Evolutionary conservation across 2,113 vertebrate genomes (phyloP), one percentile per base, ranked within the genome.

Genomic region (Serinus canaria): DNA sequence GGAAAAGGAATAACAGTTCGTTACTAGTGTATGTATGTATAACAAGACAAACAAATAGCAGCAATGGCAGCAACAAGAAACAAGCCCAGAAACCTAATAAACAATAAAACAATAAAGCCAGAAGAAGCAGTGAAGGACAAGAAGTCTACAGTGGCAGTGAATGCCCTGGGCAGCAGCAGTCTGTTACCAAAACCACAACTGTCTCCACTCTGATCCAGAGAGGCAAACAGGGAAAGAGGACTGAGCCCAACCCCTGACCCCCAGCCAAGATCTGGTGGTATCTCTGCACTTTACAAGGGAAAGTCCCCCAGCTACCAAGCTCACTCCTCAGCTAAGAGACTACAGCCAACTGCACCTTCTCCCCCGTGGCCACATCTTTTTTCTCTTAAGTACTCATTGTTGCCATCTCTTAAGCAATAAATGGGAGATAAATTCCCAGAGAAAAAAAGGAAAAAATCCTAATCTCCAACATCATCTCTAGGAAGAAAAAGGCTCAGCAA

Each of bases 211-310:
- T 2, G 0, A 30, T 37, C 27, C n/a, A 8, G 8, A 39, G 27
- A 52, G 27, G 6, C 13, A 50, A 13, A 37, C 18, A 13, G 20
- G 25, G 15, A 52, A 49, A 39, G 35, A 3, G 35, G 49, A 15
- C 35, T 41, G 35, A 70, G 68, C 68, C 35, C 35, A 52, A 13
- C 20, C 11, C 49, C 49, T 39, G 68, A 52, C 7, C 25, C 23
- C 7, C 7, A 39, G 25, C 13, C 14, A 39, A 2, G 12, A 10
- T 52, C 35, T 31, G 2, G 0, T 6, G 3, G 10, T 69, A 23
- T 27, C 16, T 43, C 39, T 55, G 23, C 70, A 43, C 22, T 27
- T n/a, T 18, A 9, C 16, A 25, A 55, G 12, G 18, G 21, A 72
- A 41, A 55, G 24, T 4, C 5, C 22, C 9, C 7, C 69, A 72